Percentiles rank a stretch among this genome's conserved stretches.
Evolutionary conservation across 2,113 vertebrate species (phyloP).

Genomic region (Motacilla alba): DNA sequence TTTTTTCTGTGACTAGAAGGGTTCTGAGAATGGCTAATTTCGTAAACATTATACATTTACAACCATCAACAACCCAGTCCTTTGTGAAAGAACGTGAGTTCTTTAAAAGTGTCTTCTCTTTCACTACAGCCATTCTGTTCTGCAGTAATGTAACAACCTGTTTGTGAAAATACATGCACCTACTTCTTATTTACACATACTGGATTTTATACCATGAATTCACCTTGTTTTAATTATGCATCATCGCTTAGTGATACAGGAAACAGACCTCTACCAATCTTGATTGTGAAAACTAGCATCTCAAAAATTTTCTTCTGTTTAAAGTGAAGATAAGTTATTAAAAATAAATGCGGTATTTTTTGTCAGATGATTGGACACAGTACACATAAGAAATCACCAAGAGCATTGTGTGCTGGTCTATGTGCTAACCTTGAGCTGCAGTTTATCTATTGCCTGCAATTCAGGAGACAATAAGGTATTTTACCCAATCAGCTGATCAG

Average conservation of each 20-base stretch:
- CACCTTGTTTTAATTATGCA: background rate
- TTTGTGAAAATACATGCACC: background rate
- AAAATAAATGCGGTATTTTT: conserved; percentile 67
- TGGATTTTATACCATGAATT: background rate
- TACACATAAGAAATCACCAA: conserved; percentile 75
- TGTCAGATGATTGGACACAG: conserved; percentile 66
- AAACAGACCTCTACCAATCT: background rate
- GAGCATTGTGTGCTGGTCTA: conserved; percentile 63
- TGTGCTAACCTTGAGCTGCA: conserved; percentile 47
- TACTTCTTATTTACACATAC: background rate
- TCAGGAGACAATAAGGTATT: conserved; percentile 70
- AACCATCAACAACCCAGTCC: background rate
- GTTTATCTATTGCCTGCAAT: conserved; percentile 55
- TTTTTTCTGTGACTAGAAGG: conserved; percentile 18
- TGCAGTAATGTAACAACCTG: background rate
- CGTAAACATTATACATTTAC: background rate
- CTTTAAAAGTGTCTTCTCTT: background rate
- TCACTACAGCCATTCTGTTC: background rate
- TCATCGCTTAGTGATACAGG: background rate
- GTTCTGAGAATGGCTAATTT: conserved; percentile 41
- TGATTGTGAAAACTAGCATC: background rate
- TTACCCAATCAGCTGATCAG: conserved; percentile 67
- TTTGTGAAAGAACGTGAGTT: background rate
- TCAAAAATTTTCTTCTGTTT: conserved; percentile 37
- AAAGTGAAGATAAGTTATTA: conserved; percentile 63